Evolutionary conservation across 2,797 vertebrate genomes (phyloP), one percentile per base, ranked within the genome.

Genomic region (Spea hammondii): DNA sequence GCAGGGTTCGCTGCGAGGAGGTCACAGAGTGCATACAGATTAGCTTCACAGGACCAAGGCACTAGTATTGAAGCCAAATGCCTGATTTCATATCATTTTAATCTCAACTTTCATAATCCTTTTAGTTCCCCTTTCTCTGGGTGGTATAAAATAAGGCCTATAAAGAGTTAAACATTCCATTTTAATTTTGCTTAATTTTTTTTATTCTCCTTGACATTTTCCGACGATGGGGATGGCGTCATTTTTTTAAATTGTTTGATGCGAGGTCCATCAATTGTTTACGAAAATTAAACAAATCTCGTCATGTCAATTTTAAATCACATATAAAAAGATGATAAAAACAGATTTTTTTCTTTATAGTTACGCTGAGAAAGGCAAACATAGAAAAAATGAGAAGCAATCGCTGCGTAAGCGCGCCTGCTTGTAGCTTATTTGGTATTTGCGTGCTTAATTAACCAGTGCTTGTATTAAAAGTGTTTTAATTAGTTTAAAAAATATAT

Each of bases 11-110:
- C 95, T 94, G 94, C 88, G 93, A 95, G 94, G 94, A 95, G 96
- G 96, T 97, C 96, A 99, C 93, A 94, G 94, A 92, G 96, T 95
- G 96, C 96, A 99, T 98, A 96, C 96, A 98, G 96, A 98, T 97
- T 98, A 99, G 96, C 94, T 95, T 88, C 94, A 91, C 93, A 94
- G 92, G 94, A 94, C 94, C 93, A 92, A 94, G 94, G 93, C 94
- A 87, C 93, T 88, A 81, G 89, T 87, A 91, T 84, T 86, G 88
- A 88, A 93, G 91, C 91, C 92, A 93, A 93, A 93, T 90, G 92
- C 89, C 89, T 90, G 91, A 91, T 93, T 93, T 93, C 92, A 92
- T 92, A 93, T 93, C 92, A 92, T 93, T 93, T 93, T 93, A 91
- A 92, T 93, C 92, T 93, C 89, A 92, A 93, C 91, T 93, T 93